Base-by-base conservation (phyloP, 35 echinoderm and acorn worm genomes). In the Ptychodera flava region DNA sequence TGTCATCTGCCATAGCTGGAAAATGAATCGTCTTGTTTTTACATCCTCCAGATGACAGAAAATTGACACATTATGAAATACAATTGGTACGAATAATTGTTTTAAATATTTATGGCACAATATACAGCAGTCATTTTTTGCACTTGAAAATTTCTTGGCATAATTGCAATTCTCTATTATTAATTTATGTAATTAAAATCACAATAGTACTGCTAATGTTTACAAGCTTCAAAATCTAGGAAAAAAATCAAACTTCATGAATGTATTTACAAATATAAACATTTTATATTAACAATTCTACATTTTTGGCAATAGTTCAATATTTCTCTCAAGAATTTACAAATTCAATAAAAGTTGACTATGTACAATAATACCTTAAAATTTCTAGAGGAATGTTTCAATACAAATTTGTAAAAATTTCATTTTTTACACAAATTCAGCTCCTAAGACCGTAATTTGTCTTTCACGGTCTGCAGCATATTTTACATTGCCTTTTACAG, bases 241-340 rank as follows among this genome's bases (percentile, higher is more conserved):
- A 64, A 64, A 64, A 64, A 6, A 64, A 12, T 64, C 45, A 64
- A 64, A 64, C 45, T 64, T 64, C 45, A 12, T 6, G 22, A 64
- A 64, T 64, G 45, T 64, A 64, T 64, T 64, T 64, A 64, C 45
- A 64, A 64, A 64, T 64, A 64, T 64, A 64, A 64, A 64, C 45
- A 64, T 64, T 64, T 64, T 22, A 12, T 64, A 64, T 64, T 6
- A 64, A 64, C 45, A 64, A 64, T 64, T 64, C 45, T 64, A 64
- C 45, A 12, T 64, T 64, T 64, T 64, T 64, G 45, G 45, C 45
- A 64, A 64, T 64, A 64, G 6, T 64, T 64, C 45, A 64, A 64
- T 64, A 64, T 64, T 64, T 64, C 45, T 64, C 22, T 22, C 45
- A 64, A 64, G 22, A 64, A 64, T 64, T 64, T 64, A 64, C 45